phyloP scores from a whole-genome alignment of 2,113 vertebrate species.

The Nothoprocta perdicaria region DNA sequence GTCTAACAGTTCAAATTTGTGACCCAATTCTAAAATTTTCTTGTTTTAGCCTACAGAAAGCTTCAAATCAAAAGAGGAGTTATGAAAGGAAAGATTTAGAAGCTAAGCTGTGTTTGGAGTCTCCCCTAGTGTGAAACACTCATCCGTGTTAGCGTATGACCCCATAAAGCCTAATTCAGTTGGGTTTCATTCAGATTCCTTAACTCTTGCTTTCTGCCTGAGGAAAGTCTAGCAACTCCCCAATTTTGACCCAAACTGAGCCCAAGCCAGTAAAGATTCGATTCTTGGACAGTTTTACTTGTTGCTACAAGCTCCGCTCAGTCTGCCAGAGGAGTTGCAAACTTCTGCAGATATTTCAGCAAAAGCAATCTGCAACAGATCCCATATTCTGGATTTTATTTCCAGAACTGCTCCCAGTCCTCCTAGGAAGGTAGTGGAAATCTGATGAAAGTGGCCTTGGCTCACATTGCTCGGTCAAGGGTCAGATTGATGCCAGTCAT shows the following conservation, averaged over 20 bases:
- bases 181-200: not conserved
- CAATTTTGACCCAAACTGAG: not conserved
- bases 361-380: constrained; percentile 21
- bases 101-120: not conserved
- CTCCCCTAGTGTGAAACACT: not conserved
- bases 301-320: constrained; percentile 2
- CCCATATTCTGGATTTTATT: constrained; percentile 38
- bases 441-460: constrained; percentile 27
- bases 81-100: not conserved
- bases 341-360: constrained; percentile 47
- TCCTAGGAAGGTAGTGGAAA: constrained; percentile 39
- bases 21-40: constrained; percentile 15
- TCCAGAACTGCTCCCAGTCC: constrained; percentile 54
- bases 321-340: constrained; percentile 5
- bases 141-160: not conserved
- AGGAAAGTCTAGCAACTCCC: not conserved
- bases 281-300: constrained; percentile 31
- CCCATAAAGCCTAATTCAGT: not conserved
- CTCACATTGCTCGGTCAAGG: not conserved
- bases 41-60: not conserved
- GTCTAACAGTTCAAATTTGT: not conserved
- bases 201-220: not conserved
- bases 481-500: constrained; percentile 24
- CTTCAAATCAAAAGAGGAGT: not conserved
- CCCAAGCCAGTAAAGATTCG: constrained; percentile 48